Conservation (phyloP, 2,113 vertebrate species). For the Cololabis saira region DNA sequence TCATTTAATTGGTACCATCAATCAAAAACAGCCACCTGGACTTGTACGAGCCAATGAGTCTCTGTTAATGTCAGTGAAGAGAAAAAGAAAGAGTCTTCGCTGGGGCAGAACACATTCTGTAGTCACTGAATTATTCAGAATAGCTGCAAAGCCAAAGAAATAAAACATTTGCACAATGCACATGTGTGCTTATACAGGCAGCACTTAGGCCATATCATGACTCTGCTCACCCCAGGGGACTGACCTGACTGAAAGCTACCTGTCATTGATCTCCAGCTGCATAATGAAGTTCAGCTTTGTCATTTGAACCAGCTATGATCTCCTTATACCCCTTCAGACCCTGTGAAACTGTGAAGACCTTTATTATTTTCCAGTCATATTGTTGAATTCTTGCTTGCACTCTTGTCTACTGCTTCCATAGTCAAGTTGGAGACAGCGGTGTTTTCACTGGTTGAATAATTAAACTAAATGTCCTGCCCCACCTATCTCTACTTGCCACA, state of each 20-base stretch:
- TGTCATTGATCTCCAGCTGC: not conserved
- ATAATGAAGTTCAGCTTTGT: constrained; percentile 1
- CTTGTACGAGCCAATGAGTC: not conserved
- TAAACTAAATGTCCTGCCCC: too few relatives aligned
- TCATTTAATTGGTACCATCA: constrained; percentile 1
- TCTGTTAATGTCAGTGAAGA: constrained; percentile 19
- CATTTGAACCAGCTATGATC: too few relatives aligned
- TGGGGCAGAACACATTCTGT: constrained; percentile 22
- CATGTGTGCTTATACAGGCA: not conserved
- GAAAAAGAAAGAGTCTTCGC: constrained; percentile 2
- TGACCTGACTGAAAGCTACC: constrained; percentile 11
- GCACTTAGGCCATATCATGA: constrained; percentile 26
- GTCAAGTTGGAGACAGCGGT: too few relatives aligned
- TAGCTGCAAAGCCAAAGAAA: constrained; percentile 43
- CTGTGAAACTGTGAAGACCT: too few relatives aligned
- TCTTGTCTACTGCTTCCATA: too few relatives aligned
- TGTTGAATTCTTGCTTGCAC: too few relatives aligned
- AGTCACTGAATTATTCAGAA: constrained; percentile 70
- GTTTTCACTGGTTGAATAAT: too few relatives aligned
- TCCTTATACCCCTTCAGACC: too few relatives aligned
- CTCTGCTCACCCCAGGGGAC: not conserved
- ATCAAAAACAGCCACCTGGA: not conserved
- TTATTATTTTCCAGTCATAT: too few relatives aligned
- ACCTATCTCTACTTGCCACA: too few relatives aligned
- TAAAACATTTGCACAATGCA: constrained; percentile 30